phyloP scores from a whole-genome alignment of 2,888 invertebrate species.

The Oscheius sp. region DNA sequence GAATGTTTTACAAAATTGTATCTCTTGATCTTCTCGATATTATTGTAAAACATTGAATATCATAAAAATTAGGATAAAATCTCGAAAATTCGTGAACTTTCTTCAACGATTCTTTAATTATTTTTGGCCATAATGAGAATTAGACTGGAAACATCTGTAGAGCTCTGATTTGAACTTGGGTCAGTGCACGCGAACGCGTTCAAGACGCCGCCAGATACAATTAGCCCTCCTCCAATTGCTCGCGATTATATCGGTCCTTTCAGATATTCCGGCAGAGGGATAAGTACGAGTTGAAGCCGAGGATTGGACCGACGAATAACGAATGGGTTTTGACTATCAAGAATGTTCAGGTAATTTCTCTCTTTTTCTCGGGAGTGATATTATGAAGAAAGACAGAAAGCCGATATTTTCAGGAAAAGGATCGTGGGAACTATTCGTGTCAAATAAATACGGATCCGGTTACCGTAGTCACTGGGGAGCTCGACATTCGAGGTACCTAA shows the following conservation, averaged over 20 bases:
- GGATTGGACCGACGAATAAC: constrained; percentile 77
- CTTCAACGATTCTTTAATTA: too few species aligned
- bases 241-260: constrained; percentile 25
- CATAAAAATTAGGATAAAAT: too few species aligned
- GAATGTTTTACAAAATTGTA: too few species aligned
- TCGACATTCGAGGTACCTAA: constrained; percentile 68
- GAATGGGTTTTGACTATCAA: constrained; percentile 90
- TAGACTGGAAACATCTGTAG: constrained; percentile 27
- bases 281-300: constrained; percentile 66
- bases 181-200: constrained; percentile 29
- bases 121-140: too few species aligned
- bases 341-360: constrained; percentile 78
- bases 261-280: constrained; percentile 65
- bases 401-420: constrained; percentile 77
- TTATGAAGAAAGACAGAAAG: background rate
- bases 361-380: too few species aligned
- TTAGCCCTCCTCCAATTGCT: constrained; percentile 12
- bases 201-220: constrained; percentile 25
- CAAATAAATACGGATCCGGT: constrained; percentile 70
- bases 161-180: background rate
- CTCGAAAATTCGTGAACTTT: too few species aligned
- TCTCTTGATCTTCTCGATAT: too few species aligned
- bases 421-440: constrained; percentile 89
- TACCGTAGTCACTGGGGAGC: constrained; percentile 55
- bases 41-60: too few species aligned